These are phyloP conservation scores for Parasteatoda tepidariorum DNA, from an alignment of 1,140 invertebrate genomes.

Conservation along the genomic window DNA sequence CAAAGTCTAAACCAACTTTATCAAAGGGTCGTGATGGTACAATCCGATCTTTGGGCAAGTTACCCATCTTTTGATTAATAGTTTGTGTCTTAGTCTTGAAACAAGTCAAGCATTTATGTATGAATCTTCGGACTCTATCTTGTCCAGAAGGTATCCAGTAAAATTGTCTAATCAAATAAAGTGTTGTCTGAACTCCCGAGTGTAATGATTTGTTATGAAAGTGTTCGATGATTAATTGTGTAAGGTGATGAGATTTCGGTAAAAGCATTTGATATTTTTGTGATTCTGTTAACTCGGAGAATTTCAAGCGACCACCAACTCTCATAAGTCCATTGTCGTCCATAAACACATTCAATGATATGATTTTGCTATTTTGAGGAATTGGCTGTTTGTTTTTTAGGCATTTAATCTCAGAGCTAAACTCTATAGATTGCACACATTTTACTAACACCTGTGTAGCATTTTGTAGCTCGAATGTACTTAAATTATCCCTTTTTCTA, in stretches of 20 bases:
- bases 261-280: not conserved
- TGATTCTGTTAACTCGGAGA: not conserved
- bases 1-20: not conserved
- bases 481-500: not conserved
- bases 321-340: not conserved
- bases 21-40: not conserved
- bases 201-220: not conserved
- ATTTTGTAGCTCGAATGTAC: not conserved
- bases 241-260: not conserved
- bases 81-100: not conserved
- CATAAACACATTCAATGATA: not conserved
- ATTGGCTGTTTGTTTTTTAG: not conserved
- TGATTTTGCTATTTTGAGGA: not conserved
- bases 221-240: not conserved
- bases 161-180: not conserved
- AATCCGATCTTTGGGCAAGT: not conserved
- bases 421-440: not conserved
- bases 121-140: not conserved
- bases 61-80: not conserved
- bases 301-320: not conserved
- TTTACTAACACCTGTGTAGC: not conserved
- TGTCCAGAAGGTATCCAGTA: not conserved
- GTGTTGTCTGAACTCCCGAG: not conserved
- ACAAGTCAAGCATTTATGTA: slow-evolving; percentile 9
- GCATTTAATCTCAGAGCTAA: not conserved